These are phyloP conservation scores for Pavo muticus DNA, from an alignment of 2,113 vertebrate genomes.

Conservation along the genomic window DNA sequence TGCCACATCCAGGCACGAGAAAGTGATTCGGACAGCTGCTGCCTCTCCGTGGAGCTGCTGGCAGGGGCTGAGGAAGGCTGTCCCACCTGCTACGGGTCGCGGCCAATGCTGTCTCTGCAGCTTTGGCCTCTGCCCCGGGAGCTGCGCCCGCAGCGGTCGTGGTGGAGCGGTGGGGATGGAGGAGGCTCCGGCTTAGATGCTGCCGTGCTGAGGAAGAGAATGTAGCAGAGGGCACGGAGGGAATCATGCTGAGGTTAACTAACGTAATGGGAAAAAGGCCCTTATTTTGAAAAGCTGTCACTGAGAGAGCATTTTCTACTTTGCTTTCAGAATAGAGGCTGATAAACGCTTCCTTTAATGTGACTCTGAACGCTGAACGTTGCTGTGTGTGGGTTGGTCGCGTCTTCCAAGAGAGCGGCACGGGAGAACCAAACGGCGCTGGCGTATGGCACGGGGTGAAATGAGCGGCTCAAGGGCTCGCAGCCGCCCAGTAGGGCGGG, in stretches of 20 bases:
- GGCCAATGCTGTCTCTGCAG: rapidly evolving
- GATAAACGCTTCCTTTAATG: not conserved
- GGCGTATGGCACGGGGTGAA: not conserved
- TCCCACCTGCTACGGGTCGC: not conserved
- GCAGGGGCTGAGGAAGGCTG: not conserved
- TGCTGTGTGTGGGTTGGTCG: not conserved
- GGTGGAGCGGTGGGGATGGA: not conserved
- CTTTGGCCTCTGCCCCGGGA: not conserved
- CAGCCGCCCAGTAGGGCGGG: not conserved
- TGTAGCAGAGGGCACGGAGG: not conserved
- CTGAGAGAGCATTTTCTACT: not conserved
- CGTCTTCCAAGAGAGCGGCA: not conserved
- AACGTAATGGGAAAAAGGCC: not conserved
- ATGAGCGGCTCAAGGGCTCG: not conserved
- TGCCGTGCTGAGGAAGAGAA: not conserved
- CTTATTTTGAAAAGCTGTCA: not conserved
- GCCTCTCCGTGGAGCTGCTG: not conserved
- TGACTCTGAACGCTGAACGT: not conserved
- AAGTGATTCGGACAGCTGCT: not conserved
- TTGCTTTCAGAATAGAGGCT: not conserved
- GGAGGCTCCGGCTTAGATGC: not conserved
- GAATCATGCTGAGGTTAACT: not conserved
- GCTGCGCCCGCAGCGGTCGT: not conserved
- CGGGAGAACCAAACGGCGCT: not conserved
- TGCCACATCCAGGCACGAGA: not conserved